phyloP scores from a whole-genome alignment of 2,888 invertebrate genomes.

The Cyclophora albipunctata region DNA sequence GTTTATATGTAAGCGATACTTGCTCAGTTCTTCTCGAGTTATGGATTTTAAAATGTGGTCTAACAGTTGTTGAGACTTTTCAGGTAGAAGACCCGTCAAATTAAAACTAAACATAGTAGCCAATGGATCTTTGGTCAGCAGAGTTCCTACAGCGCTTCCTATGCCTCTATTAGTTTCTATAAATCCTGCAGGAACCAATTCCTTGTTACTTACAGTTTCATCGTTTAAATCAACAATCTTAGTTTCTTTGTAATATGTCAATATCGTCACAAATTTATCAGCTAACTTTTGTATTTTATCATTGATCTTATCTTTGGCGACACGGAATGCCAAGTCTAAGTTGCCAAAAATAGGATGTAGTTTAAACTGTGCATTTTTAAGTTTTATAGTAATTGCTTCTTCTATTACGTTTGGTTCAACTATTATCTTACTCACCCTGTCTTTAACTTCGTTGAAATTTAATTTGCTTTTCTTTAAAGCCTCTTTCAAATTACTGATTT shows the following conservation, averaged over 20 bases:
- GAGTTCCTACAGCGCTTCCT: constrained; percentile 34
- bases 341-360: constrained; percentile 31
- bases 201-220: constrained; percentile 21
- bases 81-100: constrained; percentile 10
- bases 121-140: constrained; percentile 20
- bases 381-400: constrained; percentile 20
- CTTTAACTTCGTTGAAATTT: constrained; percentile 9
- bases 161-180: constrained; percentile 27
- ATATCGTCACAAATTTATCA: constrained; percentile 8
- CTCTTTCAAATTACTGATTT: constrained; percentile 11
- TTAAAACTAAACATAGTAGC: constrained; percentile 19
- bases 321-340: constrained; percentile 22
- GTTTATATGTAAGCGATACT: constrained; percentile 24
- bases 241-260: constrained; percentile 5
- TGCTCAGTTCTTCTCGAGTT: constrained; percentile 5
- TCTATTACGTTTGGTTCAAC: constrained; percentile 17
- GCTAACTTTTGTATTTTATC: constrained; percentile 14
- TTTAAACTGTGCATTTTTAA: constrained; percentile 20
- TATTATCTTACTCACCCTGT: constrained; percentile 19
- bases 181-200: constrained; percentile 22
- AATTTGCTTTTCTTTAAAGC: constrained; percentile 1
- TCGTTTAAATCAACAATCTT: constrained; percentile 20
- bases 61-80: constrained; percentile 24
- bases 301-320: constrained; percentile 7
- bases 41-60: constrained; percentile 10